A percentile compares a stretch with the other conserved stretches of the same genome.
These are phyloP conservation scores for Seriola dumerili DNA, from an alignment of 2,113 vertebrate genomes.

Conservation along the genomic window DNA sequence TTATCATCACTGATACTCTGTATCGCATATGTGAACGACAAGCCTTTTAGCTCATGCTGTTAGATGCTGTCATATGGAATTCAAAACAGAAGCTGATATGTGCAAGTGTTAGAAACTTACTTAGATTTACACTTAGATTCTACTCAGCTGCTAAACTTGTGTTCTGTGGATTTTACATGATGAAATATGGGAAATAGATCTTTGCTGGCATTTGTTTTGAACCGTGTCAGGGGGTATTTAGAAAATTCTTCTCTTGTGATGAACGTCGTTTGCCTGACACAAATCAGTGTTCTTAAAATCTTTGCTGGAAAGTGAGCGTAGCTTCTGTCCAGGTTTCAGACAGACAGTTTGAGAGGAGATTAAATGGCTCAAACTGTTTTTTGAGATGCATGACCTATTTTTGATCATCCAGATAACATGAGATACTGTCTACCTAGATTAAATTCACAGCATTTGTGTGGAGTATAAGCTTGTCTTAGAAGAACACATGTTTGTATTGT, in stretches of 20 bases:
- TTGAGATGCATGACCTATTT: conserved; percentile 86
- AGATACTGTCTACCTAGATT: conserved; percentile 85
- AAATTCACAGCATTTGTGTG: conserved; percentile 79
- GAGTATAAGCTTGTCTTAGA: conserved; percentile 84
- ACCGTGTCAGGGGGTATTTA: conserved; percentile 38
- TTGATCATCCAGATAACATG: conserved; percentile 83
- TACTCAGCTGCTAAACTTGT: conserved; percentile 38
- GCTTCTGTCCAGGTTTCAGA: conserved; percentile 79
- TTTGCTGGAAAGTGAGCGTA: conserved; percentile 71
- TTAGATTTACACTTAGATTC: conserved; percentile 57
- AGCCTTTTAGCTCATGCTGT: conserved; percentile 62
- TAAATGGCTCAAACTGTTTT: conserved; percentile 85
- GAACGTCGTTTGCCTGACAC: conserved; percentile 49
- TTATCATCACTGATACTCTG: conserved; percentile 62
- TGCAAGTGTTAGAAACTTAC: conserved; percentile 65
- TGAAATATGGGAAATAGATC: conserved; percentile 12
- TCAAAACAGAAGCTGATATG: conserved; percentile 55
- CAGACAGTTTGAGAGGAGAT: conserved; percentile 82
- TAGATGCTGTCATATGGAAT: conserved; percentile 56
- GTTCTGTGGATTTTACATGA: conserved; percentile 32
- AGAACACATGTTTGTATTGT: conserved; percentile 85
- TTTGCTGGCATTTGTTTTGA: conserved; percentile 40
- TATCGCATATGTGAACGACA: conserved; percentile 50
- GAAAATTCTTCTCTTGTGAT: conserved; percentile 24
- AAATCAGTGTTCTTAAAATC: conserved; percentile 60